phyloP scores from a whole-genome alignment of 2,113 vertebrate species.

The cat (Felis catus) region DNA sequence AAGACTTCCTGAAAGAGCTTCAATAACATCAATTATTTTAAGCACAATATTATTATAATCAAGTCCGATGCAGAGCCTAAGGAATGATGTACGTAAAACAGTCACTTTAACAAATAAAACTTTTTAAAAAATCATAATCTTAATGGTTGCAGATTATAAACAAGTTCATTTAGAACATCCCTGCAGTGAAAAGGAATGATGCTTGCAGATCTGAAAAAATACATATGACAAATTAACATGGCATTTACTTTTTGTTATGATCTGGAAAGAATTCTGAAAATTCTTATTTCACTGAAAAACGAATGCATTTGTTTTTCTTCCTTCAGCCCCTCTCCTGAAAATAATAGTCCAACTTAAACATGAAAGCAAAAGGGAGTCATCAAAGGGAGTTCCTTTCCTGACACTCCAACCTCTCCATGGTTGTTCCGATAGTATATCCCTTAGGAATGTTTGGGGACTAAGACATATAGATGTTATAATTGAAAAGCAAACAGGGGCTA shows the following conservation, averaged over 20 bases:
- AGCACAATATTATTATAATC: constrained; percentile 2
- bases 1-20: constrained; percentile 42
- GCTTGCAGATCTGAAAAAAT: background rate
- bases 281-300: background rate
- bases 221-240: background rate
- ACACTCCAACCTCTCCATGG: background rate
- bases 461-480: constrained; percentile 66
- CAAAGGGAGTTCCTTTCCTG: background rate
- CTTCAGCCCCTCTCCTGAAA: background rate
- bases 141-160: background rate
- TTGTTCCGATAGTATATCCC: constrained; percentile 40
- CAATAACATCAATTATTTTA: background rate
- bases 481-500: constrained; percentile 69
- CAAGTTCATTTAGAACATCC: background rate
- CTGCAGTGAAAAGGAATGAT: background rate
- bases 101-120: background rate
- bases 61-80: background rate
- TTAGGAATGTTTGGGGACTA: constrained; percentile 49
- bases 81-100: background rate
- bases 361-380: background rate
- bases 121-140: background rate
- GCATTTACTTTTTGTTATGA: background rate
- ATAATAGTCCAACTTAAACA: background rate
- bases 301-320: background rate
- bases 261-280: background rate